phyloP scores from a whole-genome alignment of 2,888 invertebrate species.

The Odontocolon sp. region DNA sequence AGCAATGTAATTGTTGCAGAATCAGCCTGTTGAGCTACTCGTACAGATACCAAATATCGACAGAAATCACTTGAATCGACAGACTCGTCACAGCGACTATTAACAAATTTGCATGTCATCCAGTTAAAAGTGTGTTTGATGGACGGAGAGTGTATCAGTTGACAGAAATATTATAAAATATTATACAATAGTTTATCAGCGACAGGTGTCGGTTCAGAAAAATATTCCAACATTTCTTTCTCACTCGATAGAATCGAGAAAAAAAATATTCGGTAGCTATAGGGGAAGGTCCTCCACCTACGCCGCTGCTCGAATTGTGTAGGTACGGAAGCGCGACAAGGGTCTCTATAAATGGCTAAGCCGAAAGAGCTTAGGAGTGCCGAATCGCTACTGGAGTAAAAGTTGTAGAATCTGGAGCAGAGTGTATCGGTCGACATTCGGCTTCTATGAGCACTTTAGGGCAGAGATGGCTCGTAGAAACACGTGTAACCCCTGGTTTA shows the following conservation, averaged over 20 bases:
- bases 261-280: conserved; percentile 4
- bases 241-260: background rate
- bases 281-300: conserved; percentile 1
- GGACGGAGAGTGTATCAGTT: background rate
- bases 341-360: conserved; percentile 74
- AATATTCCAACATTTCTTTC: conserved; percentile 53
- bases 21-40: conserved; percentile 16
- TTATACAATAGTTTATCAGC: no score
- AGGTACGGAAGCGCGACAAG: conserved; percentile 60
- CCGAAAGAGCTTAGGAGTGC: conserved; percentile 66
- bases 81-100: conserved; percentile 17
- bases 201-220: conserved; percentile 63
- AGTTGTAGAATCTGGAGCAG: conserved; percentile 58
- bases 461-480: conserved; percentile 24
- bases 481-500: conserved; percentile 46
- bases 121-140: conserved; percentile 25
- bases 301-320: conserved; percentile 20
- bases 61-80: conserved; percentile 44
- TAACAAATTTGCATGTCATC: background rate
- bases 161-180: background rate
- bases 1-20: conserved; percentile 1
- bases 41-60: conserved; percentile 5
- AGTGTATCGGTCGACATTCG: conserved; percentile 22
- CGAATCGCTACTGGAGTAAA: conserved; percentile 64
- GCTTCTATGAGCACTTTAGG: conserved; percentile 17